A percentile compares a stretch with the other conserved stretches of the same genome.
Conservation (phyloP, 2,888 invertebrate genomes). For the Coelogynopora nodosa region DNA sequence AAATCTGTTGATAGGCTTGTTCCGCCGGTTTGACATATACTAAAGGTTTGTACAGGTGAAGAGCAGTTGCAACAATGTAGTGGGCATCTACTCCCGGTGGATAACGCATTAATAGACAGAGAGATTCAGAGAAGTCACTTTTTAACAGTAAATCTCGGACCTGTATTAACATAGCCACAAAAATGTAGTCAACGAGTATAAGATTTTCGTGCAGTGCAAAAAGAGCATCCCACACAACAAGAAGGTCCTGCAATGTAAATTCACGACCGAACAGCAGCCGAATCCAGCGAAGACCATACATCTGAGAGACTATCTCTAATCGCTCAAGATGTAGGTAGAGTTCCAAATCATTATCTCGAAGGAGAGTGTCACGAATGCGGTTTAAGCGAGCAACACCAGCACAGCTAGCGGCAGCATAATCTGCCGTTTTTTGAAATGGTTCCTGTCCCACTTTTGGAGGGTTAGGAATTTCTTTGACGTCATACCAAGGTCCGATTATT, state of each 20-base stretch:
- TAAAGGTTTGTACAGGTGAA: constrained; percentile 64
- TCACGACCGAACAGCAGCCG: constrained; percentile 78
- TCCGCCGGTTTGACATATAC: constrained; percentile 51
- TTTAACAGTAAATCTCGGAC: constrained; percentile 69
- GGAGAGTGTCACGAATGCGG: constrained; percentile 66
- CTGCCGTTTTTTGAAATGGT: neutral
- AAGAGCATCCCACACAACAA: constrained; percentile 77
- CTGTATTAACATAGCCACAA: constrained; percentile 74
- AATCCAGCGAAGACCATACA: constrained; percentile 82
- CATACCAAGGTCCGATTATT: constrained; percentile 63
- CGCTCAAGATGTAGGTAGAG: constrained; percentile 69
- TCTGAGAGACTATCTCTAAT: constrained; percentile 75
- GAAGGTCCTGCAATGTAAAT: constrained; percentile 73
- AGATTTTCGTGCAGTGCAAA: constrained; percentile 66
- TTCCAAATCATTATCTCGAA: constrained; percentile 68
- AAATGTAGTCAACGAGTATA: constrained; percentile 68
- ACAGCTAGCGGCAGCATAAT: constrained; percentile 15
- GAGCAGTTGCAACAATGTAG: constrained; percentile 67
- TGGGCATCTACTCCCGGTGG: constrained; percentile 68
- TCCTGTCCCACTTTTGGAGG: neutral
- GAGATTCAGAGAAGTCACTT: constrained; percentile 69
- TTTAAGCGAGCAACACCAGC: constrained; percentile 57
- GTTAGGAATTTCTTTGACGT: constrained; percentile 52
- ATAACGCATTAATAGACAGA: constrained; percentile 70
- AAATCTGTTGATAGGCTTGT: neutral